Evolutionary conservation across 2,888 invertebrate genomes (phyloP), one percentile per base, ranked within the genome.

Genomic region (Drosophila paracracens): DNA sequence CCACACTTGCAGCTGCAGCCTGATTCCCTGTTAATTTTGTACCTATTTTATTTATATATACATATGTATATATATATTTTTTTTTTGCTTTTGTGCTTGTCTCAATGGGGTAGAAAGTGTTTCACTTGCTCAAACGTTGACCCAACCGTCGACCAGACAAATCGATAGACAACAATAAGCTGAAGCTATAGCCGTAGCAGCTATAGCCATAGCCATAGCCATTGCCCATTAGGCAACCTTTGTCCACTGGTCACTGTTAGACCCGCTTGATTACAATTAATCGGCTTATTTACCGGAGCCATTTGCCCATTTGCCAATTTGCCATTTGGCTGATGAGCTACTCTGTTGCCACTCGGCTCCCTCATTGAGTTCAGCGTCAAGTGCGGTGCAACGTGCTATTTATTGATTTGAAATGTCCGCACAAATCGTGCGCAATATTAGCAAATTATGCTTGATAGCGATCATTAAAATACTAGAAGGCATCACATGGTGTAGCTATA

Each of bases 261-360:
- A 74, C 74, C 73, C 70, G 88, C 89, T 88, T 88, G 89, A 89
- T 88, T 88, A 89, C 87, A 88, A 88, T 88, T 88, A 87, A 88
- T 88, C 87, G 87, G 87, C 87, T 88, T 88, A 88, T 86, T 88
- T 88, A 69, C 80, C 67, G 70, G 58, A 79, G 74, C 76, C 64
- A 73, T 61, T 74, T 70, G 69, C 71, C 81, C 68, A 70, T 64
- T 74, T 54, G 54, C 54, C 46, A 21, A 46, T 46, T 46, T 73
- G 72, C 81, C 72, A 79, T 73, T 69, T 54, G 59, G 50, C 61
- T 61, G 71, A 68, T 76, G 74, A 80, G 68, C 57, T 63, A 10
- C 60, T 68, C 58, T 25, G 40, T 61, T 51, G 33, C 54, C 10
- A 38, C 56, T 36, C 61, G 18, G 52, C 50, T 33, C 31, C 54